phyloP scores from a whole-genome alignment of 2,797 vertebrate species.

The Chloroceryle amazona region DNA sequence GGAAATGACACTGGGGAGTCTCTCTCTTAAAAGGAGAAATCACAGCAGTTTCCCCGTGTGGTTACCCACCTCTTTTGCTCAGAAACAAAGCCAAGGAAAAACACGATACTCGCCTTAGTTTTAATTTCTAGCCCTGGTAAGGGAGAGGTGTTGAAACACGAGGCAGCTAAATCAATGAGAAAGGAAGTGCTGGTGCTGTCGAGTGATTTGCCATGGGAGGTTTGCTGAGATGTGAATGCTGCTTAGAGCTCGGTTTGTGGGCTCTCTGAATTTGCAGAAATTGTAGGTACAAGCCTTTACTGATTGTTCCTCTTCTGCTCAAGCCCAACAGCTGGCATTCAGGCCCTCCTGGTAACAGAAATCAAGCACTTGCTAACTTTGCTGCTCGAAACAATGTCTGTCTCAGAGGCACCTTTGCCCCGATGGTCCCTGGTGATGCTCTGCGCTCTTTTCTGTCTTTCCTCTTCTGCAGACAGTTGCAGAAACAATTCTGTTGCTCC shows the following conservation, averaged over 20 bases:
- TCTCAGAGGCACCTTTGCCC: not conserved
- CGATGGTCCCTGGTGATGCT: not conserved
- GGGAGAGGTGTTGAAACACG: not conserved
- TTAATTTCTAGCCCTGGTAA: not conserved
- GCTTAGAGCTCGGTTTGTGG: not conserved
- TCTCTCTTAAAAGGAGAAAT: slow-evolving; percentile 1
- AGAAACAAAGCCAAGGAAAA: not conserved
- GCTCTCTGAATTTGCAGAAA: slow-evolving; percentile 7
- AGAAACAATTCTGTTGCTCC: not conserved
- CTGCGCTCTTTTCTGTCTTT: not conserved
- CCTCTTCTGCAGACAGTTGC: not conserved
- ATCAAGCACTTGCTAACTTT: not conserved
- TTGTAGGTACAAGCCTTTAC: not conserved
- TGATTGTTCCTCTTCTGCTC: not conserved
- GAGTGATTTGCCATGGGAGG: not conserved
- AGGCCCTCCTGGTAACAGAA: not conserved
- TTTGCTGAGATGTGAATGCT: not conserved
- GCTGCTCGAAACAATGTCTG: not conserved
- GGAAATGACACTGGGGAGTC: not conserved
- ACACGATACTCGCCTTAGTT: not conserved
- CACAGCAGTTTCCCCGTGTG: not conserved
- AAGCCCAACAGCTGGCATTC: not conserved
- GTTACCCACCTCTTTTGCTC: not conserved
- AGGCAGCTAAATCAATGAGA: slow-evolving; percentile 5
- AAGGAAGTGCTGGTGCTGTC: not conserved